These are phyloP conservation scores for Dicerorhinus sumatrensis DNA, from an alignment of 2,113 vertebrate genomes.

Conservation along the genomic window DNA sequence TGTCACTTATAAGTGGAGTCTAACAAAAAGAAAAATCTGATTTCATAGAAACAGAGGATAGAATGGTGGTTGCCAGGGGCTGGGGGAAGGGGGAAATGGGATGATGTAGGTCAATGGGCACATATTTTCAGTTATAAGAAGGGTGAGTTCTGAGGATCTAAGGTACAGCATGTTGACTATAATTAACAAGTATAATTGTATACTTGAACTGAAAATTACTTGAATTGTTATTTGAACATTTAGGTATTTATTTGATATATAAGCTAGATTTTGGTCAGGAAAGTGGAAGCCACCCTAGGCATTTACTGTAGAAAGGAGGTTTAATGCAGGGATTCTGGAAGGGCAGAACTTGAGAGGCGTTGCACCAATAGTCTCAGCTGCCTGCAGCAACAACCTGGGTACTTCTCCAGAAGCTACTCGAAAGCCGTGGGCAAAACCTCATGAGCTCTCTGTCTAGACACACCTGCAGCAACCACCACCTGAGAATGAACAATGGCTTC, in stretches of 20 bases:
- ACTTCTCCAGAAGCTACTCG: neutral
- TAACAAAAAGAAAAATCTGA: neutral
- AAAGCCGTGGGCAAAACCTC: neutral
- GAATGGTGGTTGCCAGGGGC: neutral
- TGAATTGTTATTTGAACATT: neutral
- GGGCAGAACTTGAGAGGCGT: neutral
- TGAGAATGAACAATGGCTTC: neutral
- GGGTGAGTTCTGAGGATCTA: neutral
- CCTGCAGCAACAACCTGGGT: neutral
- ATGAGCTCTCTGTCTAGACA: neutral
- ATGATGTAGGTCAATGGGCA: neutral
- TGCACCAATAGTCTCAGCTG: neutral
- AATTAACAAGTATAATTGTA: neutral
- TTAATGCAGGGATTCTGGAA: neutral
- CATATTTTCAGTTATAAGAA: neutral
- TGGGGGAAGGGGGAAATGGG: neutral
- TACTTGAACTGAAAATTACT: neutral
- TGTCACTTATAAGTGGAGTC: neutral
- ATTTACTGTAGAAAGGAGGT: neutral
- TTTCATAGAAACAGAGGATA: neutral
- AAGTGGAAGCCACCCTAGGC: neutral
- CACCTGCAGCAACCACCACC: neutral
- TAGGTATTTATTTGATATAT: neutral
- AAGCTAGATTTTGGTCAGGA: neutral
- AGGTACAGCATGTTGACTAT: neutral